These are phyloP conservation scores for Notiomystis cincta DNA, from an alignment of 2,113 vertebrate genomes.

Conservation along the genomic window DNA sequence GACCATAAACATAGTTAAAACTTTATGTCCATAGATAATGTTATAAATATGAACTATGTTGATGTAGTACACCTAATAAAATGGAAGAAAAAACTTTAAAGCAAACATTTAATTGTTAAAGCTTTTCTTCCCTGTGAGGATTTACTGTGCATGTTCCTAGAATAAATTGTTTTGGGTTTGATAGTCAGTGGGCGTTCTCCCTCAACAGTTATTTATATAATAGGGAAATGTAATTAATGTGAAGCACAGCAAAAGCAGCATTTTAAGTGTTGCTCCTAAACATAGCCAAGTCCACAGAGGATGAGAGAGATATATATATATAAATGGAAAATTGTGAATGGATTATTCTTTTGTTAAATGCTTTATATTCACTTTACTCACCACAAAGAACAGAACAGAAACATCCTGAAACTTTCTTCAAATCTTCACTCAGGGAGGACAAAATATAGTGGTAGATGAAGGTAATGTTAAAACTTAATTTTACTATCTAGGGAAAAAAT, in stretches of 20 bases:
- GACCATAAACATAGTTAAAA: not conserved
- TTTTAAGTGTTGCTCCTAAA: not conserved
- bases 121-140: not conserved
- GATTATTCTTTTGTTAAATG: not conserved
- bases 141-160: not conserved
- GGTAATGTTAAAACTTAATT: not conserved
- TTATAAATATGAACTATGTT: not conserved
- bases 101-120: not conserved
- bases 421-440: not conserved
- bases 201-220: not conserved
- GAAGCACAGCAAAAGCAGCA: not conserved
- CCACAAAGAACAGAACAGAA: not conserved
- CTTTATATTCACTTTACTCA: not conserved
- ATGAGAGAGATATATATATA: not conserved
- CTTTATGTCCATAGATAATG: rapidly evolving
- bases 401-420: not conserved
- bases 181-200: not conserved
- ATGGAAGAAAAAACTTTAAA: not conserved
- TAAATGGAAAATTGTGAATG: not conserved
- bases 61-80: not conserved
- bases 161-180: not conserved
- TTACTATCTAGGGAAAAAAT: not conserved
- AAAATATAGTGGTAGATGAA: not conserved
- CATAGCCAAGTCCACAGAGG: not conserved
- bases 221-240: not conserved